phyloP scores from a whole-genome alignment of 2,888 invertebrate species.

The Cecidostiba fungosa region DNA sequence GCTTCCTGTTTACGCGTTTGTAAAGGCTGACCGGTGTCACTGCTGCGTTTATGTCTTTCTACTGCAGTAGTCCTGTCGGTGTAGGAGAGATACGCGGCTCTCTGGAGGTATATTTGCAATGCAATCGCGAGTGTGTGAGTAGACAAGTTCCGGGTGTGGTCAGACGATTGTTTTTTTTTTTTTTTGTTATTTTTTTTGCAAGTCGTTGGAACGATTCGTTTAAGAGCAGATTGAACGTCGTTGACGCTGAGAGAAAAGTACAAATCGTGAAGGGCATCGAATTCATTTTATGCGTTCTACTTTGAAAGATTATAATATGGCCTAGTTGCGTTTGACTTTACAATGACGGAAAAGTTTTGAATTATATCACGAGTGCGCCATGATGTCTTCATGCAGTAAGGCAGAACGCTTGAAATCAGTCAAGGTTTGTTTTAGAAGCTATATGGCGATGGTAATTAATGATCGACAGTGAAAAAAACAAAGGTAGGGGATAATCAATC shows the following conservation, averaged over 20 bases:
- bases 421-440: background rate
- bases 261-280: too few relatives aligned
- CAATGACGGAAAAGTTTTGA: too few relatives aligned
- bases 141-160: too few relatives aligned
- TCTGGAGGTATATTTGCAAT: background rate
- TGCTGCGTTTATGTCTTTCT: background rate
- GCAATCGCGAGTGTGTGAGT: too few relatives aligned
- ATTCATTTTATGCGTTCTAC: too few relatives aligned
- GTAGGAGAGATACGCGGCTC: background rate
- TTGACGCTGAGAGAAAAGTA: too few relatives aligned
- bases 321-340: too few relatives aligned
- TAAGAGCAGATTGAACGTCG: too few relatives aligned
- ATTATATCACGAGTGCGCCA: background rate
- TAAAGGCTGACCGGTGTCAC: background rate
- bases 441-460: background rate
- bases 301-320: too few relatives aligned
- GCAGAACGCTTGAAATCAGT: background rate
- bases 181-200: too few relatives aligned
- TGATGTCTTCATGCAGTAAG: background rate
- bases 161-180: too few relatives aligned
- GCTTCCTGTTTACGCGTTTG: background rate
- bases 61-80: background rate
- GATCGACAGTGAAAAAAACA: background rate
- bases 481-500: background rate
- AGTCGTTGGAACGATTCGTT: too few relatives aligned